Base-by-base conservation (phyloP, 2,113 vertebrate species). In the Mixornis gularis region DNA sequence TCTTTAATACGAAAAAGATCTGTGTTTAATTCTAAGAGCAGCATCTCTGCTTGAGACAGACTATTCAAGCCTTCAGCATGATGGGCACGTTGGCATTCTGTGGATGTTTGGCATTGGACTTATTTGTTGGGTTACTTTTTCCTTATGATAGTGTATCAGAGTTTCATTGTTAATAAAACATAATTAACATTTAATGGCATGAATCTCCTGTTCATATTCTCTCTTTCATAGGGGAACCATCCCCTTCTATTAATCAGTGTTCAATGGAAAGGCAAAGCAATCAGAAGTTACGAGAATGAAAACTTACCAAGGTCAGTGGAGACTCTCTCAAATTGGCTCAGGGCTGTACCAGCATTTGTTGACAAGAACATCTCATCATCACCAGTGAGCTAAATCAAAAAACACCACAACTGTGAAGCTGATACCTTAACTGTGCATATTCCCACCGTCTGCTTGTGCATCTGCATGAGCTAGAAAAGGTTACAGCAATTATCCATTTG, bases 281-380 rank as follows among this genome's bases (percentile, higher is more conserved):
- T 24, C 24, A 29, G 53, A 40, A 78, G 58, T 85, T n/a, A 46
- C 5, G 30, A 41, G 52, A 46, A 83, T 1, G 16, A 73, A 74
- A 79, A 95, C 98, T 98, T 97, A 99, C 99, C 99, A 12, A 98
- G 97, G 59, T 98, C 98, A 74, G 97, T 97, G 6, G 99, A 98
- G 48, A 99, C 98, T 97, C 97, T 98, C 97, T 99, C 99, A 98
- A 99, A 99, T 81, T 99, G 99, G 96, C 98, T 99, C 74, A 99
- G 97, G 2, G 97, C 96, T 43, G 98, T 96, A 59, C 98, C 98
- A 24, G 98, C 98, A 30, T 99, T 99, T 65, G 98, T 96, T n/a
- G 98, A 95, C 62, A 99, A 97, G 93, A 99, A 99, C 3, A 94
- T 94, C 94, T 99, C 99, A 29, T 99, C 99, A 56, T 98, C 98